Conservation (phyloP, 2,113 vertebrate species). For the Kryptolebias marmoratus region DNA sequence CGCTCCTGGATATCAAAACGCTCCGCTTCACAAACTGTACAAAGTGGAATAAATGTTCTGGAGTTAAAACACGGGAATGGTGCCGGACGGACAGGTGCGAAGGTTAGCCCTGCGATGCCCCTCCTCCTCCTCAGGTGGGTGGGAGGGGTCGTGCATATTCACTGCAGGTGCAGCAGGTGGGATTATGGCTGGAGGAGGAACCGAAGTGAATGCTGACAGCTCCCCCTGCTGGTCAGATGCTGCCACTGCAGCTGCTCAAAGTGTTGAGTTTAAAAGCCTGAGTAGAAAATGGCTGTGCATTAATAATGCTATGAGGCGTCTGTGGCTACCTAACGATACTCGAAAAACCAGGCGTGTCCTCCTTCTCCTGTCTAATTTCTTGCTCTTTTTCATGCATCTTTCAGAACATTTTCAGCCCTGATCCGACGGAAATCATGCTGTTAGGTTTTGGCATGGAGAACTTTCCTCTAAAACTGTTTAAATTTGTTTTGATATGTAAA, state of each 20-base stretch:
- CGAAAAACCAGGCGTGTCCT: neutral
- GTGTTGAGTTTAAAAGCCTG: slow-evolving; percentile 65
- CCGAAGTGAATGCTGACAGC: slow-evolving; percentile 52
- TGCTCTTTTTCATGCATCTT: slow-evolving; percentile 21
- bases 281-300: slow-evolving; percentile 71
- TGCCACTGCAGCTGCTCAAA: slow-evolving; percentile 64
- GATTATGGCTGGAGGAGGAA: slow-evolving; percentile 61
- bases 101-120: slow-evolving; percentile 48
- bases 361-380: slow-evolving; percentile 21
- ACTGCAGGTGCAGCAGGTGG: slow-evolving; percentile 68
- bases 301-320: slow-evolving; percentile 50
- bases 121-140: slow-evolving; percentile 28
- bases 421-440: slow-evolving; percentile 43
- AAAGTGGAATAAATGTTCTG: neutral
- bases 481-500: slow-evolving; percentile 10
- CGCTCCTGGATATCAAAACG: slow-evolving; percentile 17
- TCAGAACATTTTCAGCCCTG: slow-evolving; percentile 20
- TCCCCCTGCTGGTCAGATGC: slow-evolving; percentile 70
- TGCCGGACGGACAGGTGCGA: neutral
- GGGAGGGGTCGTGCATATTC: slow-evolving; percentile 60
- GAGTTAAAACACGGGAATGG: neutral
- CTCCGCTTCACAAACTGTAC: slow-evolving; percentile 31
- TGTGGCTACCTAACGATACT: slow-evolving; percentile 40
- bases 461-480: slow-evolving; percentile 4
- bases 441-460: slow-evolving; percentile 37